phyloP scores from a whole-genome alignment of 2,113 vertebrate genomes.

The Microcebus lehilahytsara region DNA sequence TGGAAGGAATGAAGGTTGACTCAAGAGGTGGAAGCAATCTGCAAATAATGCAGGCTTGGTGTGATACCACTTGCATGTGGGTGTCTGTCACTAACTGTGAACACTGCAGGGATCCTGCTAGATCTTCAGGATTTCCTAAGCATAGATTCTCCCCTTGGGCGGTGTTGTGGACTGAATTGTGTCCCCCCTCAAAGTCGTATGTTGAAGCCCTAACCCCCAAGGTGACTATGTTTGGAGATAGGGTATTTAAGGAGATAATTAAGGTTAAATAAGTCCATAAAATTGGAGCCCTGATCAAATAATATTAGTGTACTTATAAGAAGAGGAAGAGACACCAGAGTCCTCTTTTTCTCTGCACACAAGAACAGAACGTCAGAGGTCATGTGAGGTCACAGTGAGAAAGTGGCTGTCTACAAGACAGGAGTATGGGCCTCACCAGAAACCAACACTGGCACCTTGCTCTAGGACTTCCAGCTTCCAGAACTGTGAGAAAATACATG shows the following conservation, averaged over 20 bases:
- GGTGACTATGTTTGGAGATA: not conserved
- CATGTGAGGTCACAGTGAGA: not conserved
- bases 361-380: not conserved
- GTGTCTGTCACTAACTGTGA: not conserved
- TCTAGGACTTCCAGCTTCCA: not conserved
- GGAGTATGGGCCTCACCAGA: not conserved
- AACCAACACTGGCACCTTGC: not conserved
- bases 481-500: not conserved
- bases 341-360: not conserved
- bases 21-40: not conserved
- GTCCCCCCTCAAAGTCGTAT: not conserved
- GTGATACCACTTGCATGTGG: not conserved
- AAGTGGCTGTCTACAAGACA: not conserved
- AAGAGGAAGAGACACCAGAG: not conserved
- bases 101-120: not conserved
- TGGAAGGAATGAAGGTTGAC: not conserved
- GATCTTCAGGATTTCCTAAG: not conserved
- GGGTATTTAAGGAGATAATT: not conserved
- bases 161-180: not conserved
- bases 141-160: not conserved
- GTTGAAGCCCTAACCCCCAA: not conserved
- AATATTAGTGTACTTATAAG: not conserved
- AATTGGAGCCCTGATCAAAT: not conserved
- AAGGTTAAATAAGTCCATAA: not conserved
- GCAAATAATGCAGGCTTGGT: not conserved